Conservation (phyloP, 2,113 vertebrate genomes). For the Cariama cristata region DNA sequence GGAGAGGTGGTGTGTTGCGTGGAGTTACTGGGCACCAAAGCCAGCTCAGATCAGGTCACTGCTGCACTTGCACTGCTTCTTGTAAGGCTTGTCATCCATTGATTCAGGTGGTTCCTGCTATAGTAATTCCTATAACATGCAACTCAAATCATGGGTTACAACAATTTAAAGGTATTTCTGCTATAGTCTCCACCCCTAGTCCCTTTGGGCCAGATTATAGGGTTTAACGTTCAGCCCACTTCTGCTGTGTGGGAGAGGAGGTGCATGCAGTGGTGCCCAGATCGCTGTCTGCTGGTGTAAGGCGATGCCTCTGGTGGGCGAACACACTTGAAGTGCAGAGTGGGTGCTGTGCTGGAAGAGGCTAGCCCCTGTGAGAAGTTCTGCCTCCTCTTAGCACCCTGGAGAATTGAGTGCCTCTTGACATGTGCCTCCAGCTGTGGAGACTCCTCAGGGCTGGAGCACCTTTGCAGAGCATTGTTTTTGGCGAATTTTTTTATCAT, state of each 20-base stretch:
- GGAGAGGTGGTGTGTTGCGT: too few relatives aligned
- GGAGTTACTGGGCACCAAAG: too few relatives aligned
- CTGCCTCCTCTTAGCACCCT: background rate
- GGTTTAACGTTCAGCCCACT: too few relatives aligned
- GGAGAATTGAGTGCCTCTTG: background rate
- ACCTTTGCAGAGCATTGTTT: background rate
- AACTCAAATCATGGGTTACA: too few relatives aligned
- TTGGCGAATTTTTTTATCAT: background rate
- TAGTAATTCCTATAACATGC: too few relatives aligned
- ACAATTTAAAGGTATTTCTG: too few relatives aligned
- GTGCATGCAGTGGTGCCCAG: background rate
- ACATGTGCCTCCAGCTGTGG: background rate
- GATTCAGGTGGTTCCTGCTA: too few relatives aligned
- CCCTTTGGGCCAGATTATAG: too few relatives aligned
- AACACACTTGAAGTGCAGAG: background rate
- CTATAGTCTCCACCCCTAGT: too few relatives aligned
- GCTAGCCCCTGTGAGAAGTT: background rate
- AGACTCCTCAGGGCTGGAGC: background rate
- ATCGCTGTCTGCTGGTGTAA: fast-evolving
- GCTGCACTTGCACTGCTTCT: too few relatives aligned
- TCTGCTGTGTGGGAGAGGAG: background rate
- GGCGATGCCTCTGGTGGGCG: background rate
- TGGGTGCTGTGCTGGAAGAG: background rate
- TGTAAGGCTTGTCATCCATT: too few relatives aligned
- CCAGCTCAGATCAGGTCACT: too few relatives aligned